Base-by-base conservation (phyloP, 2,113 vertebrate genomes). In the Isichthys henryi region DNA sequence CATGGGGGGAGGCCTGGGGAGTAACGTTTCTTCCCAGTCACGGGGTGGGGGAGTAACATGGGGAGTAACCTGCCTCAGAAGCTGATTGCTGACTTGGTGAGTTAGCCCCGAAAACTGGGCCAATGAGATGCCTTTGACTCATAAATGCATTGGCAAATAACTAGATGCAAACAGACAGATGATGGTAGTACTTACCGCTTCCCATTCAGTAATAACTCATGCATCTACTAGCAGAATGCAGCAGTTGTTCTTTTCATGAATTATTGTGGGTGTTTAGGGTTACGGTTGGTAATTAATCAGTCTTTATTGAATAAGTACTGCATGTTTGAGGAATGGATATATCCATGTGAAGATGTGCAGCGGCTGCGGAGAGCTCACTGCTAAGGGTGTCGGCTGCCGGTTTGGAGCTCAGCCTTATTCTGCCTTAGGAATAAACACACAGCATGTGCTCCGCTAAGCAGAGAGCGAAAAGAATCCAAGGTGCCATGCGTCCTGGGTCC, bases 401-500 rank as follows among this genome's bases (percentile, higher is more conserved):
- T 7, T 39, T 84, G 48, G 84, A 48, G 7, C 70, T 82, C 83
- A 8, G 74, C 17, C 74, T 27, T 49, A 10, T 56, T 85, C 49
- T 45, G 39, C 13, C 86, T 35, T 58, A 35, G 74, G 66, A 5
- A 58, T 31, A 66, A 50, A 49, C 10, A 27, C 53, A 23, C 31
- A 46, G 17, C 56, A 53, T 35, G 70, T 90, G 84, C 86, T 82
- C 88, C 5, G 88, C 23, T 90, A 83, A 90, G 90, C 88, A 77
- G 83, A 88, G 82, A 88, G 86, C 86, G 90, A 43, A 92, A 88
- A 87, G 88, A 91, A 92, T 92, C 82, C 80, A 90, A 89, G 84
- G 90, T 90, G 88, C 88, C 50, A 23, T 80, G 90, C 88, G 80
- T 35, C 50, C 58, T 84, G 77, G 58, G 87, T 85, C 88, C 88